Base-by-base conservation (phyloP, 2,888 invertebrate genomes). In the Punctoribates punctum region DNA sequence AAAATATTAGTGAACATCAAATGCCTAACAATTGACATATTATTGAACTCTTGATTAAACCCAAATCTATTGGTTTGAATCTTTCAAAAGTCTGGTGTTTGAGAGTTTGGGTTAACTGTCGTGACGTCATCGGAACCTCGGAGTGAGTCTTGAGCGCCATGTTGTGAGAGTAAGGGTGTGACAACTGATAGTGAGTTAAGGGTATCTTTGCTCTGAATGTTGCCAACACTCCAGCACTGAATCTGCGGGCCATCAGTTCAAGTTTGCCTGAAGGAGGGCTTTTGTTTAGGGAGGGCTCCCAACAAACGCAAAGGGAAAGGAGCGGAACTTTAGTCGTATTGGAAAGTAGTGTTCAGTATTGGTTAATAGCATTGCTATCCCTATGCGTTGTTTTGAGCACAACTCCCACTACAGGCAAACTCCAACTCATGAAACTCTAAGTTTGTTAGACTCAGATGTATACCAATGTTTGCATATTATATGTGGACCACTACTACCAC, bases 381-480 rank as follows among this genome's bases (percentile, higher is more conserved):
- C 62, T 62, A 27, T 62, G 62, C 15, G 25, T 6, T 62, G 4
- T 15, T 27, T 23, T 54, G 20, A 54, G 15, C 8, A 62, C 29
- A 62, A 62, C 62, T 62, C 62, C 62, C 62, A 62, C 62, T 29
- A 62, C 62, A 62, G 29, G 62, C 62, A 62, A 57, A 57, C 57
- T 57, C 57, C 15, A 57, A 25, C 23, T 25, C 9, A 25, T 57
- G 8, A 5, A 23, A 48, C 48, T 48, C 15, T 20, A 8, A 20
- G 20, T 15, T 23, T 5, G 20, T 20, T 54, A 42, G 5, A 42
- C 42, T 42, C 8, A 42, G 42, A 11, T 4, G 25, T 11, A 62
- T 62, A n/a, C 27, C 62, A 29, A 62, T 62, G 62, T 27, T 11
- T 27, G 62, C 57, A 23, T 48, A 48, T 42, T 9, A 9, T n/a